Conservation (phyloP, 1,140 invertebrate genomes). For the Coptotermes formosanus region DNA sequence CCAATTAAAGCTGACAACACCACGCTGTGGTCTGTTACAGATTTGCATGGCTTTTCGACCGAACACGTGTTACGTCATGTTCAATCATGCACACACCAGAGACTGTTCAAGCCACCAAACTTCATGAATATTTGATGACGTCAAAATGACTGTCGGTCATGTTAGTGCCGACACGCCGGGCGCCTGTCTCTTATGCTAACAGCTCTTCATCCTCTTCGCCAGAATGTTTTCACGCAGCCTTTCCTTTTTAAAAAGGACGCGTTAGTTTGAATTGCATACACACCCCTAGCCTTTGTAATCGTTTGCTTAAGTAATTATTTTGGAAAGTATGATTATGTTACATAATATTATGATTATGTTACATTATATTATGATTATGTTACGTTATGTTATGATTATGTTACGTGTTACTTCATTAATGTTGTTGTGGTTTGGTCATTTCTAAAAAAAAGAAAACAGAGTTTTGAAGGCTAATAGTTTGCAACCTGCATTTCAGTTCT, state of each 20-base stretch:
- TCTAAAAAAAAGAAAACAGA: no score
- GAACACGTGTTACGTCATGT: background rate
- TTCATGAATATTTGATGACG: background rate
- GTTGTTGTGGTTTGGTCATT: no score
- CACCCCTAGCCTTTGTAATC: no score
- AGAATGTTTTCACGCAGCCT: background rate
- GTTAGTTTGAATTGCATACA: background rate
- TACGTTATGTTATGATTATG: no score
- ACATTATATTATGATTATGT: no score
- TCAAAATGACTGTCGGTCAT: slow-evolving; percentile 5
- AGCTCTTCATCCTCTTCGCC: background rate
- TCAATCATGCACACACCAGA: background rate
- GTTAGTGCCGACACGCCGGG: background rate
- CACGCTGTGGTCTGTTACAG: background rate
- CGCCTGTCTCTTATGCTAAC: background rate
- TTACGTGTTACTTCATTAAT: no score
- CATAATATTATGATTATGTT: no score
- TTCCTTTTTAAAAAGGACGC: background rate
- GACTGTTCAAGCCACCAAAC: background rate
- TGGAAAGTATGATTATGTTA: background rate
- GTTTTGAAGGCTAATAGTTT: no score
- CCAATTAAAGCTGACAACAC: no score
- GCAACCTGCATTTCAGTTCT: no score
- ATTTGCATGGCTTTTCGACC: slow-evolving; percentile 9
- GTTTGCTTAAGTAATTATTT: no score